A percentile compares a stretch with the other conserved stretches of the same genome.
phyloP scores from a whole-genome alignment of 2,888 invertebrate species.

The Habroteleia sp. region DNA sequence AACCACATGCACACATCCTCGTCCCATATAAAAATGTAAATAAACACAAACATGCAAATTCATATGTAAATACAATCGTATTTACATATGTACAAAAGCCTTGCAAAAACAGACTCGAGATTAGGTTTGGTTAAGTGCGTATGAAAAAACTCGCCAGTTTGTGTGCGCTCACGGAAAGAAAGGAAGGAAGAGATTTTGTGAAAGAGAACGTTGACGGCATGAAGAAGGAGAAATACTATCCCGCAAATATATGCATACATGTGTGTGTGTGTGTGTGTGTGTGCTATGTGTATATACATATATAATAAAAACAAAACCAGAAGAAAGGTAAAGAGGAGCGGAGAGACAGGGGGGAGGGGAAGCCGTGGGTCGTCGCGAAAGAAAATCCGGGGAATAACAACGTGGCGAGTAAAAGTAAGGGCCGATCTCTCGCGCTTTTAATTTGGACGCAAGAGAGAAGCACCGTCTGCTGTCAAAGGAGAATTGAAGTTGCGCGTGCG shows the following conservation, averaged over 20 bases:
- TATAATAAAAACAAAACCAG: not conserved
- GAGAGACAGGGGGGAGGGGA: not conserved
- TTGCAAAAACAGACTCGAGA: slow-evolving; percentile 42
- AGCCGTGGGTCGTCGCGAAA: not conserved
- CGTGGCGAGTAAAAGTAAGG: slow-evolving; percentile 47
- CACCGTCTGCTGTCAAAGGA: slow-evolving; percentile 25
- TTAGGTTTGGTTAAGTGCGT: slow-evolving; percentile 51
- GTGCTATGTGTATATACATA: too few relatives aligned
- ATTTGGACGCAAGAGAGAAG: slow-evolving; percentile 54
- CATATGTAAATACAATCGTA: slow-evolving; percentile 31
- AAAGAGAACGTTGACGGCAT: slow-evolving; percentile 60
- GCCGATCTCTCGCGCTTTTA: slow-evolving; percentile 42
- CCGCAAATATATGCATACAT: slow-evolving; percentile 3
- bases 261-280: not conserved
- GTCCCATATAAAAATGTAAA: slow-evolving; percentile 28
- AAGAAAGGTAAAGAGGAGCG: too few relatives aligned
- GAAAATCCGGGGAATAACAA: slow-evolving; percentile 17
- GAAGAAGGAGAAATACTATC: slow-evolving; percentile 12
- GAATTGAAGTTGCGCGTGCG: slow-evolving; percentile 59
- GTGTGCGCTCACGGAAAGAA: slow-evolving; percentile 29
- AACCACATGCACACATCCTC: not conserved
- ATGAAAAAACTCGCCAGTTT: slow-evolving; percentile 42
- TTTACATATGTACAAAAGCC: slow-evolving; percentile 47
- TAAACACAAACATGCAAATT: slow-evolving; percentile 15
- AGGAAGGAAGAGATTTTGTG: slow-evolving; percentile 46